Evolutionary conservation across 1,140 invertebrate species (phyloP).

Genomic region (Samia ricini): DNA sequence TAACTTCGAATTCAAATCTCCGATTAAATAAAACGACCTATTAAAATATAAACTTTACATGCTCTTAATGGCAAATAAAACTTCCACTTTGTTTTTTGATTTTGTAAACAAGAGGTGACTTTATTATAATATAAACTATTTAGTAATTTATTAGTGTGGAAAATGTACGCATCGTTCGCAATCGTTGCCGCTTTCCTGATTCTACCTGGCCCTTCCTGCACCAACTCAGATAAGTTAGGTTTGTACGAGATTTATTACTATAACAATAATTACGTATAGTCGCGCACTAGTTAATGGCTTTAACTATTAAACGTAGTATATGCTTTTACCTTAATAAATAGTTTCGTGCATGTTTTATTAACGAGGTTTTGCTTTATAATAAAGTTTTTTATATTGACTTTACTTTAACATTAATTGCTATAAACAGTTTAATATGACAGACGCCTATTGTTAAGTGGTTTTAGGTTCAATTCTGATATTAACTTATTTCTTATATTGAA

Average conservation of each 20-base stretch:
- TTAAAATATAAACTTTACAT: background rate
- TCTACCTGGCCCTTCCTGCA: slow-evolving; percentile 47
- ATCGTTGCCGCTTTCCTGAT: slow-evolving; percentile 41
- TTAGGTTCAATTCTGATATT: no score
- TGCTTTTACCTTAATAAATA: background rate
- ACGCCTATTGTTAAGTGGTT: no score
- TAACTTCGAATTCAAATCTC: background rate
- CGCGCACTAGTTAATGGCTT: slow-evolving; percentile 32
- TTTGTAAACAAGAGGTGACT: slow-evolving; percentile 6
- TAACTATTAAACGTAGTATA: slow-evolving; percentile 19
- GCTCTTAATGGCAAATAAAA: no score
- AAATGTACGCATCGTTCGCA: slow-evolving; percentile 40
- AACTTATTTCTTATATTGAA: no score
- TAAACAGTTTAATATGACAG: no score
- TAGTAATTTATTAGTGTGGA: slow-evolving; percentile 16
- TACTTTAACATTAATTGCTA: no score
- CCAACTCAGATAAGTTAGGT: slow-evolving; percentile 65
- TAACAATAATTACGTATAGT: slow-evolving; percentile 38
- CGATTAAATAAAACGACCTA: no score
- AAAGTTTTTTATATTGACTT: no score
- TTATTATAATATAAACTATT: background rate
- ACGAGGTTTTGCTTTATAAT: no score
- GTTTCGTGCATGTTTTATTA: background rate
- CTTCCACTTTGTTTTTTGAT: background rate
- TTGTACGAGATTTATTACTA: slow-evolving; percentile 50